phyloP scores from a whole-genome alignment of 2,797 vertebrate species.

The Scomberomorus guttatus region DNA sequence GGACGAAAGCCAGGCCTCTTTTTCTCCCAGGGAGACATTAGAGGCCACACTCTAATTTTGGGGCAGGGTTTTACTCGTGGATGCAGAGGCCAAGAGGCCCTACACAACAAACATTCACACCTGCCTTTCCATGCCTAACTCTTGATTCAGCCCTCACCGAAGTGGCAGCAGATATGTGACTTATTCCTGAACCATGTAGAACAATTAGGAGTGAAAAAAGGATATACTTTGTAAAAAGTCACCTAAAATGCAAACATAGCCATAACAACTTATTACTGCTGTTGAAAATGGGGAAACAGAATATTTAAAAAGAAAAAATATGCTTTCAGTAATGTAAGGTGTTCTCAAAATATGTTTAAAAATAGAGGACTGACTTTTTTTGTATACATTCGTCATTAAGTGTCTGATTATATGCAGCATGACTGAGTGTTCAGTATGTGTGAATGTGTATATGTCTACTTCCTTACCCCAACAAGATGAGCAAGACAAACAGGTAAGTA shows the following conservation, averaged over 20 bases:
- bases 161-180: slow-evolving; percentile 20
- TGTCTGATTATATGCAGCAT: not conserved
- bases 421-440: not conserved
- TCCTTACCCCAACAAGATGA: slow-evolving; percentile 38
- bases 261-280: not conserved
- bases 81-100: slow-evolving; percentile 67
- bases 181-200: slow-evolving; percentile 27
- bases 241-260: not conserved
- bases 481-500: slow-evolving; percentile 48
- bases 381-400: slow-evolving; percentile 1
- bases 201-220: not conserved
- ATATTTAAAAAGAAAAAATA: not conserved
- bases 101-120: slow-evolving; percentile 82
- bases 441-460: slow-evolving; percentile 44
- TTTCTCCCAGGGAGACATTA: slow-evolving; percentile 82
- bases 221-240: slow-evolving; percentile 3
- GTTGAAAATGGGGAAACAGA: not conserved
- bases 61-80: slow-evolving; percentile 70
- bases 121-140: slow-evolving; percentile 70
- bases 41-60: slow-evolving; percentile 83
- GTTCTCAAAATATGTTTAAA: not conserved
- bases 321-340: not conserved
- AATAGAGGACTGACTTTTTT: not conserved
- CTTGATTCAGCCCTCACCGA: slow-evolving; percentile 56
- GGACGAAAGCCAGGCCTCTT: slow-evolving; percentile 86